These are phyloP conservation scores for Gymnodraco acuticeps DNA, from an alignment of 2,797 vertebrate genomes.

Conservation along the genomic window DNA sequence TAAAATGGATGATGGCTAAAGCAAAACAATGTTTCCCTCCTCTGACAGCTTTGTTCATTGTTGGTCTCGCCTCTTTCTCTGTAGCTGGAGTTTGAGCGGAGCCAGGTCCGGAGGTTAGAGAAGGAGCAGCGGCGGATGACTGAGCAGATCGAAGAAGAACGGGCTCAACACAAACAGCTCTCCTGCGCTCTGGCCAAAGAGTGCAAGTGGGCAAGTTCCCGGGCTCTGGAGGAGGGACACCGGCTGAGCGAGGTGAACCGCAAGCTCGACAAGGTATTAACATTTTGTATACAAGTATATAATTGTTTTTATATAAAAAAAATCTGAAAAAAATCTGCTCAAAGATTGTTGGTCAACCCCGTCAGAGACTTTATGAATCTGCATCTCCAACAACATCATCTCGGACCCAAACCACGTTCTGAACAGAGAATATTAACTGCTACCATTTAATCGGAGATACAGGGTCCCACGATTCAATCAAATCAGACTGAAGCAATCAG, in stretches of 20 bases:
- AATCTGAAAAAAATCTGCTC: too few relatives aligned
- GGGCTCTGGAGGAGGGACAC: conserved; percentile 93
- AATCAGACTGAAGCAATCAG: too few relatives aligned
- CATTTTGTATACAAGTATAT: neutral
- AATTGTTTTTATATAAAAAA: too few relatives aligned
- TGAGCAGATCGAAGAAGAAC: conserved; percentile 92
- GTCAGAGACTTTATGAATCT: too few relatives aligned
- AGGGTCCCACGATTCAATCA: too few relatives aligned
- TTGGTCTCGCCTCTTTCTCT: neutral
- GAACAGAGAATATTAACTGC: too few relatives aligned
- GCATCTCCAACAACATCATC: too few relatives aligned
- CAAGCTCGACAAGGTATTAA: conserved; percentile 85
- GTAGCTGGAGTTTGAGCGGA: conserved; percentile 95
- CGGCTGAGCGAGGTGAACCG: conserved; percentile 88
- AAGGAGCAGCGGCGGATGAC: conserved; percentile 92
- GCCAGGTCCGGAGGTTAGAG: conserved; percentile 92
- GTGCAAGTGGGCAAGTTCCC: conserved; percentile 93
- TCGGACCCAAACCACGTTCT: too few relatives aligned
- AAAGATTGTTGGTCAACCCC: too few relatives aligned
- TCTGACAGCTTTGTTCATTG: neutral
- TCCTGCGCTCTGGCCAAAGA: conserved; percentile 93
- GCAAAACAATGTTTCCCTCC: neutral
- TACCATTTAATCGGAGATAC: too few relatives aligned
- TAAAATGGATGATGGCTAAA: neutral
- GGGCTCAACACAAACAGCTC: conserved; percentile 93